Percentiles rank a stretch among this genome's conserved stretches.
Conservation (phyloP, 1,140 invertebrate genomes). For the Bombyx mandarina region DNA sequence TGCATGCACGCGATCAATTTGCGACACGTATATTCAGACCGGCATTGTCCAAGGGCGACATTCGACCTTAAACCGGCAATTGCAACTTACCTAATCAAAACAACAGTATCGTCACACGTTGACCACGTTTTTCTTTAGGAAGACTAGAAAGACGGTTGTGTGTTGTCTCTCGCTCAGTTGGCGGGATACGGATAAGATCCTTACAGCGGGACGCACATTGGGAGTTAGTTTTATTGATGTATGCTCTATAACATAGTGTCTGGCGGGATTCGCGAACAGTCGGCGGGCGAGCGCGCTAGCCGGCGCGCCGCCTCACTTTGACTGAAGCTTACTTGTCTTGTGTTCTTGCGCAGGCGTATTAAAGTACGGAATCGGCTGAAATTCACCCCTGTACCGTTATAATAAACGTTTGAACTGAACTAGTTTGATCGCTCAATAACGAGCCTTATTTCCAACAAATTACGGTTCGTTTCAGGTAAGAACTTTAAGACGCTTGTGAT, state of each 20-base stretch:
- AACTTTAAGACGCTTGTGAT: too few species aligned
- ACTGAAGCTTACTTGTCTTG: constrained; percentile 45
- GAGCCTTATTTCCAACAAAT: too few species aligned
- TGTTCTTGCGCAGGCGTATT: constrained; percentile 53
- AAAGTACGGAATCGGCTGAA: constrained; percentile 57
- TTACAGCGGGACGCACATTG: constrained; percentile 14
- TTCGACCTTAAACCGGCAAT: constrained; percentile 40
- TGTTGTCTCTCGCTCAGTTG: constrained; percentile 38
- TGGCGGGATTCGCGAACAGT: constrained; percentile 10
- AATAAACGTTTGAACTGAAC: constrained; percentile 25
- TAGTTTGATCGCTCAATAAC: too few species aligned
- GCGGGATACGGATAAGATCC: constrained; percentile 33
- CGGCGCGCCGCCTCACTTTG: constrained; percentile 63
- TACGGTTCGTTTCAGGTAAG: too few species aligned
- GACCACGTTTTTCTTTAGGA: constrained; percentile 43
- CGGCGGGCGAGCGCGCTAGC: constrained; percentile 61
- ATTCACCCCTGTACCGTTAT: constrained; percentile 31
- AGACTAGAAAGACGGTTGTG: constrained; percentile 35
- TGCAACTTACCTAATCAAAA: constrained; percentile 37
- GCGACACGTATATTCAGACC: constrained; percentile 27
- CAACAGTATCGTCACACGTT: constrained; percentile 39
- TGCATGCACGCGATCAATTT: constrained; percentile 40
- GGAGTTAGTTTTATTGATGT: constrained; percentile 57
- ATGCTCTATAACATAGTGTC: constrained; percentile 8
- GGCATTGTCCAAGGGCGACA: constrained; percentile 43